Conservation (phyloP, 2,797 vertebrate genomes). For the Sebastes jordani region DNA sequence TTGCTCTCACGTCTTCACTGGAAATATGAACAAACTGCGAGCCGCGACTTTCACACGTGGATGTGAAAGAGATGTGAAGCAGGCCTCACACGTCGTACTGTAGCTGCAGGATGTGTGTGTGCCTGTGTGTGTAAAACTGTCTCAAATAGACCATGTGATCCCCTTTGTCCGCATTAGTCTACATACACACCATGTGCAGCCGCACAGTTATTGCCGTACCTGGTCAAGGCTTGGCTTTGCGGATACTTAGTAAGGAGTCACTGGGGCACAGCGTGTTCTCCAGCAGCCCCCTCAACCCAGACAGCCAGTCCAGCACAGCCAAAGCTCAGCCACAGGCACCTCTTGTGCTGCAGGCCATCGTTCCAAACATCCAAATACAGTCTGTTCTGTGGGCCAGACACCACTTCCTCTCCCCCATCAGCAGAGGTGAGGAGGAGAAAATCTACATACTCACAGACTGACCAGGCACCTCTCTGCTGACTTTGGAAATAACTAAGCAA, state of each 20-base stretch:
- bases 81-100: slow-evolving; percentile 65
- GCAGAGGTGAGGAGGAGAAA: slow-evolving; percentile 40
- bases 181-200: background rate
- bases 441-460: slow-evolving; percentile 74
- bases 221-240: slow-evolving; percentile 22
- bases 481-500: slow-evolving; percentile 80
- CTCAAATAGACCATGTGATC: slow-evolving; percentile 42
- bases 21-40: slow-evolving; percentile 52
- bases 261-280: slow-evolving; percentile 36
- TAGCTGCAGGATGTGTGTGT: slow-evolving; percentile 61
- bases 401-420: slow-evolving; percentile 76
- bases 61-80: slow-evolving; percentile 59
- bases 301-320: slow-evolving; percentile 14
- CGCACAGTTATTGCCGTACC: slow-evolving; percentile 24
- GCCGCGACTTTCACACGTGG: slow-evolving; percentile 58
- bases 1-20: slow-evolving; percentile 60
- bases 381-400: slow-evolving; percentile 76
- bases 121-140: slow-evolving; percentile 12
- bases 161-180: slow-evolving; percentile 14
- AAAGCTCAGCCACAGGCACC: slow-evolving; percentile 38
- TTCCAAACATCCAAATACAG: slow-evolving; percentile 70
- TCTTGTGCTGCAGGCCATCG: slow-evolving; percentile 38
- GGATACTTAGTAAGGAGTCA: slow-evolving; percentile 27
- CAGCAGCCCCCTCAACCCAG: slow-evolving; percentile 26
- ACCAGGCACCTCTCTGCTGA: slow-evolving; percentile 79